Base-by-base conservation (phyloP, 2,888 invertebrate species). In the Pteria penguin region DNA sequence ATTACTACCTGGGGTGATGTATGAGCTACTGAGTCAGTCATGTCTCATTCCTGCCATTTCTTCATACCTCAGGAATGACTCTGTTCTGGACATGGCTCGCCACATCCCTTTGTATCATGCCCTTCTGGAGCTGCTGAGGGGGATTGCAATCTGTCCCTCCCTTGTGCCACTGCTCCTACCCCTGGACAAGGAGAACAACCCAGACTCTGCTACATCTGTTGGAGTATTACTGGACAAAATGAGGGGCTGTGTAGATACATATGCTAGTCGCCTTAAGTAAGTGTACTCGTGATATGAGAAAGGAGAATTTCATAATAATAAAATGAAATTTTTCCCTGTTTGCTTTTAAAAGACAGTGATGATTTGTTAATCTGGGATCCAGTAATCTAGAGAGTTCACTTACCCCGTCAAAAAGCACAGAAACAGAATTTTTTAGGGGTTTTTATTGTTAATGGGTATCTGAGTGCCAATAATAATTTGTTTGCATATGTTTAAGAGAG, bases 11-110 rank as follows among this genome's bases (percentile, higher is more conserved):
- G 87, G 94, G 0, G 94, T 95, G 83, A 96, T 97, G 91, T 93
- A 95, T 27, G 95, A 96, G 78, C 93, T 97, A 36, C 91, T 98
- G 24, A 94, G 95, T 58, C 94, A 95, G 89, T 97, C 97, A 76
- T 96, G 97, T 87, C 94, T 98, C 26, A 94, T 98, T 79, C 96
- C 97, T 26, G 97, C 96, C 27, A 94, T 97, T 31, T 96, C 96
- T 87, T 97, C 97, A 0, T 98, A 98, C 90, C 94, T 98, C 70
- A 94, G 97, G 85, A 98, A 98, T 89, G 98, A 98, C 93, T 98
- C 98, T 93, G 98, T 98, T 84, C 93, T 98, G 92, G 98, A 98
- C 93, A 97, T 98, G 96, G 97, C 98, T n/a, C 95, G 97, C 24
- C 98, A 98, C 93, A 97, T 98, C 92, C 97, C 97, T 31, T 94